Base-by-base conservation (phyloP, 2,113 vertebrate species). In the Baryphthengus martii region DNA sequence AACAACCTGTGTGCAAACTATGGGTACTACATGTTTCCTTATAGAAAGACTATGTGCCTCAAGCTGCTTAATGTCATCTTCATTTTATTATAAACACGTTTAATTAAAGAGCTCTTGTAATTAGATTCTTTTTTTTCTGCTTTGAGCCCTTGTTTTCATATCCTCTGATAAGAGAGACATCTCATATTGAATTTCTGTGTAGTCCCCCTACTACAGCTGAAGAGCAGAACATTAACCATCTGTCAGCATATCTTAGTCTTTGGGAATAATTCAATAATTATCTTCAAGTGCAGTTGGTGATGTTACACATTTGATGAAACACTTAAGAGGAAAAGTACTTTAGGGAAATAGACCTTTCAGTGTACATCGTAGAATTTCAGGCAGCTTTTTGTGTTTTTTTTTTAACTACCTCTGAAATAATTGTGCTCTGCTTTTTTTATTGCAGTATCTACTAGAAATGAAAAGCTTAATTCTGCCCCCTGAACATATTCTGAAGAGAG, bases 401-500 rank as follows among this genome's bases (percentile, higher is more conserved):
- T 96, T 28, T 52, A 28, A 85, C 96, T 77, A 37, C 53, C n/a
- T 92, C 68, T 91, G 79, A 84, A 79, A 66, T 95, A 83, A 97
- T 23, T 80, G 53, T 96, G 74, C 85, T 88, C 68, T 97, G 55
- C 26, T 89, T 96, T 96, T 45, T 98, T 90, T 94, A 91, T 98
- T 97, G 71, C 98, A 99, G 99, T 99, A 99, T 95, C 98, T 99
- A 92, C 98, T 99, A 98, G 99, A 99, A 98, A 99, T 99, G 99
- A 99, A 99, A 98, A 99, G 99, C 97, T 97, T 99, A 98, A 99
- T 99, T 97, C 98, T 99, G 85, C 99, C 99, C 90, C 99, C 99
- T 83, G 99, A 99, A 96, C 99, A 99, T 97, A 99, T 99, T 97
- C 98, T 99, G 98, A 99, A 99, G 98, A 97, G 99, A 96, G 99